These are phyloP conservation scores for Cryptophagus acutangulus DNA, from an alignment of 2,888 invertebrate genomes.

Conservation along the genomic window DNA sequence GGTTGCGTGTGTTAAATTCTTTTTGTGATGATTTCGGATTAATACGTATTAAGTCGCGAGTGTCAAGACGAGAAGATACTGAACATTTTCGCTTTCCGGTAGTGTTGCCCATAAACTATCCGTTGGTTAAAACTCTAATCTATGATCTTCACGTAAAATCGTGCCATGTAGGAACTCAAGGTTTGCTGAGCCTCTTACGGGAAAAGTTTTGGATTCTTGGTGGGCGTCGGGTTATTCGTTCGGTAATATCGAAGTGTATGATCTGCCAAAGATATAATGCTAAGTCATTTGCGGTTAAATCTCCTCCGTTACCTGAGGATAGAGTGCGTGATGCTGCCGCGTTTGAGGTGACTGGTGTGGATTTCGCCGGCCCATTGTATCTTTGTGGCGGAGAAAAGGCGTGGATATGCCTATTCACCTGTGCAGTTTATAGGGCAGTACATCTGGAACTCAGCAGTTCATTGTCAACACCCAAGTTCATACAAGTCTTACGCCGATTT, in stretches of 20 bases:
- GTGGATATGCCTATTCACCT: no score
- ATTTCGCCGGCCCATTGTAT: slow-evolving; percentile 42
- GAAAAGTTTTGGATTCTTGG: slow-evolving; percentile 29
- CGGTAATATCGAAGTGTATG: slow-evolving; percentile 20
- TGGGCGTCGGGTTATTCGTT: slow-evolving; percentile 20
- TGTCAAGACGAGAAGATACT: no score
- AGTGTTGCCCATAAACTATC: slow-evolving; percentile 19
- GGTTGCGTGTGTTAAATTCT: no score
- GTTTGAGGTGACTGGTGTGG: slow-evolving; percentile 38
- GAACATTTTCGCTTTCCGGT: no score
- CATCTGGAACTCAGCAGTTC: no score
- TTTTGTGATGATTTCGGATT: no score
- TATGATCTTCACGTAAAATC: slow-evolving; percentile 14
- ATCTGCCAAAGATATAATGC: slow-evolving; percentile 25
- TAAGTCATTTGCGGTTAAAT: slow-evolving; percentile 20
- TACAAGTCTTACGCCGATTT: no score
- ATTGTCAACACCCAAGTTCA: no score
- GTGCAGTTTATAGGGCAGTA: no score
- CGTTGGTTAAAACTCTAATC: slow-evolving; percentile 14
- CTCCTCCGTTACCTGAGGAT: slow-evolving; percentile 32
- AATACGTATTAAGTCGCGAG: no score
- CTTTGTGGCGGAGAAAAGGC: no score
- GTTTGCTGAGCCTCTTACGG: slow-evolving; percentile 21
- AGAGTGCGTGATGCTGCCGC: slow-evolving; percentile 29
- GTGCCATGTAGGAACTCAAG: slow-evolving; percentile 23